phyloP scores from a whole-genome alignment of 2,113 vertebrate species.

The Lates calcarifer region DNA sequence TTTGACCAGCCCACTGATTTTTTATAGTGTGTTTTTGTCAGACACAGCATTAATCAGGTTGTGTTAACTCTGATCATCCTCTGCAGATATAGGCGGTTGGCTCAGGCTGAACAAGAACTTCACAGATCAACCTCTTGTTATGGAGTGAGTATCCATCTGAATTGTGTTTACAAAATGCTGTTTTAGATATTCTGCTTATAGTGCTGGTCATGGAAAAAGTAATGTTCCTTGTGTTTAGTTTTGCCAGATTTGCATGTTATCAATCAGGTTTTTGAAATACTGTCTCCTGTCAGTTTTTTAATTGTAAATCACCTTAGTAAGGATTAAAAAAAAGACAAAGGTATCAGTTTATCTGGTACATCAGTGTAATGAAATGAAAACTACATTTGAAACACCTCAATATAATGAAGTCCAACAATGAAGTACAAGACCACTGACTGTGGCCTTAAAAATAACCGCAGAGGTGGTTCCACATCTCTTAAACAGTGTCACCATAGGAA shows the following conservation, averaged over 20 bases:
- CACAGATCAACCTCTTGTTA: conserved; percentile 93
- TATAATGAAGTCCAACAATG: background rate
- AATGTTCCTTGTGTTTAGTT: background rate
- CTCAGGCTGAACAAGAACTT: conserved; percentile 89
- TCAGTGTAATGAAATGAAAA: background rate
- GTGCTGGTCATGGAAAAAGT: background rate
- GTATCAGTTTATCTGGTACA: background rate
- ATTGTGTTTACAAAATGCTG: background rate
- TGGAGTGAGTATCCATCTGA: conserved; percentile 91
- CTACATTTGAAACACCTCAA: background rate
- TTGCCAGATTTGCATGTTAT: background rate
- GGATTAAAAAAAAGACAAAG: background rate
- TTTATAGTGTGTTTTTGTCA: background rate
- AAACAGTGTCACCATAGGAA: background rate
- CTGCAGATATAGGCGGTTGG: conserved; percentile 85
- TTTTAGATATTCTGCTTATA: background rate
- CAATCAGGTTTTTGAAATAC: background rate
- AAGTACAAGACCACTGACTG: background rate
- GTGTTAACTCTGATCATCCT: conserved; percentile 18
- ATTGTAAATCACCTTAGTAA: background rate
- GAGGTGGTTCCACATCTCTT: background rate
- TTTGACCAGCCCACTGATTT: background rate
- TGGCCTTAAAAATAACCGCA: background rate
- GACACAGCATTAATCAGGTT: background rate
- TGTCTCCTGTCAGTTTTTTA: background rate